Evolutionary conservation across 1,140 invertebrate genomes (phyloP), one percentile per base, ranked within the genome.

Genomic region (Zelostemma sp.): DNA sequence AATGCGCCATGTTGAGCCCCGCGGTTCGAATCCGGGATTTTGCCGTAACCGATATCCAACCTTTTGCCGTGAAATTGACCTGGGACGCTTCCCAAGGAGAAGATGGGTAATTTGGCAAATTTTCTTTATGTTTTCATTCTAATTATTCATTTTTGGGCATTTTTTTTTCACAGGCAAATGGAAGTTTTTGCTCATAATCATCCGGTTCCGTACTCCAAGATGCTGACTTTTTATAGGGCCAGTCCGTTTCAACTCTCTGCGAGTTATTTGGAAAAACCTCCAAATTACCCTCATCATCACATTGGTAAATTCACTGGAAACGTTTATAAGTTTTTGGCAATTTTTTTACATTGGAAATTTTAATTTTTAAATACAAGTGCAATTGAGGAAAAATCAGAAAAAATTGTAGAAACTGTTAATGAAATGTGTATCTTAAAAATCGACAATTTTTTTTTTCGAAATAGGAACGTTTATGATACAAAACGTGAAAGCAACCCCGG

Each of bases 1-100:
- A 98, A 81, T 98, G 95, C 86, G 98, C 98, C 6, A 99, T 99
- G 88, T 87, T 99, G 56, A 97, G 95, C 63, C 98, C 98, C 21
- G 96, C 95, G 14, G 96, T 99, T 72, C 91, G 96, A 80, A 97
- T 99, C 28, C 88, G 95, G 60, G 97, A 99, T 57, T 98, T 99
- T 82, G 90, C 89, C 47, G 92, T 99, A 1, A 93, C 93, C 6
- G 97, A 99, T 82, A 91, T 95, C 65, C 96, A 98, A 79, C 93
- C 95, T 6, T 99, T 95, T 86, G 90, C 95, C 1, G 91, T 99
- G 25, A 93, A 93, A 70, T 86, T 98, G 3, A 88, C 89, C 46
- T 98, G 95, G 95, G 91, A 95, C 78, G 89, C 91, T 41, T 88
- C 88, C 51, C 88, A 89, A 61, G 89, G 89, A 8, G 90, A 93